A percentile compares a stretch with the other conserved stretches of the same genome.
Evolutionary conservation across 2,888 invertebrate species (phyloP).

Genomic region (Hypomecis punctinalis): DNA sequence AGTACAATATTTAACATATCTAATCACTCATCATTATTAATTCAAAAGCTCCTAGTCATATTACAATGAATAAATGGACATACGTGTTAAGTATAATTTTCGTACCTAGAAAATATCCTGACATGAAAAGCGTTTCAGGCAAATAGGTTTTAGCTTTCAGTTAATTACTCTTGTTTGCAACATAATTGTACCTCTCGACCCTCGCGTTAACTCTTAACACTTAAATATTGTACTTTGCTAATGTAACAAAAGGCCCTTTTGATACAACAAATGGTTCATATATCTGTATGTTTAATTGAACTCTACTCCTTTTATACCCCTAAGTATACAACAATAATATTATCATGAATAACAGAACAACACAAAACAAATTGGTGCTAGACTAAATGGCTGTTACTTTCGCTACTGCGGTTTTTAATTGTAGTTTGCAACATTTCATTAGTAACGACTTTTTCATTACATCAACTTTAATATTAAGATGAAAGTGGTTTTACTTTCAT

Average conservation of each 20-base stretch:
- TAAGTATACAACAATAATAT: too few relatives aligned
- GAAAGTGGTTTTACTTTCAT: too few relatives aligned
- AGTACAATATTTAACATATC: too few relatives aligned
- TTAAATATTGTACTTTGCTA: not conserved
- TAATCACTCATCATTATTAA: slow-evolving; percentile 33
- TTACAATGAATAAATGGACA: not conserved
- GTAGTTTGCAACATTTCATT: too few relatives aligned
- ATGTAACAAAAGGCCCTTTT: not conserved
- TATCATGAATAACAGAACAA: too few relatives aligned
- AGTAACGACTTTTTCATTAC: too few relatives aligned
- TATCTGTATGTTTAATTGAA: too few relatives aligned
- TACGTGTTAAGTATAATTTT: slow-evolving; percentile 37
- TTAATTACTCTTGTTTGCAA: slow-evolving; percentile 35
- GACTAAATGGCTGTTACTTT: too few relatives aligned
- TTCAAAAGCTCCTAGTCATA: slow-evolving; percentile 30
- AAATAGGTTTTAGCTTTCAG: slow-evolving; percentile 48
- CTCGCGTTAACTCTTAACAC: slow-evolving; percentile 11
- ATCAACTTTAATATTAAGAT: too few relatives aligned
- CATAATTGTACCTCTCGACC: slow-evolving; percentile 23
- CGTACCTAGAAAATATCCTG: slow-evolving; percentile 43
- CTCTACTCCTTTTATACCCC: too few relatives aligned
- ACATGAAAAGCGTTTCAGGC: slow-evolving; percentile 53
- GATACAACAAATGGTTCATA: not conserved
- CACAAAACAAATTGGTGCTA: too few relatives aligned
- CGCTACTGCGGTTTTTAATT: too few relatives aligned